Percentiles rank a stretch among this genome's conserved stretches.
Conservation (phyloP, 1,140 invertebrate genomes). For the Acromyrmex heyeri region DNA sequence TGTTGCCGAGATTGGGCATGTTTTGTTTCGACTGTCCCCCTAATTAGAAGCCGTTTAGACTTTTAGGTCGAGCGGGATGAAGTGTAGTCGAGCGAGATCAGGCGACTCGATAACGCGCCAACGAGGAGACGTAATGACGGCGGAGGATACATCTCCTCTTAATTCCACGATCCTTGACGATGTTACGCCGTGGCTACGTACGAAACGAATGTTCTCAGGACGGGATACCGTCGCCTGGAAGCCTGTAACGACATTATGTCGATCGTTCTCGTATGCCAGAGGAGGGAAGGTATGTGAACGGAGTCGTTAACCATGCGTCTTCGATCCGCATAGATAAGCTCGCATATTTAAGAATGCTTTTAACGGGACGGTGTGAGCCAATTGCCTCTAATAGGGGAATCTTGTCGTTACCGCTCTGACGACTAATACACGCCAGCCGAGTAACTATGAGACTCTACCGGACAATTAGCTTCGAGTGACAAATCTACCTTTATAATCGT, state of each 20-base stretch:
- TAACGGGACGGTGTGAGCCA: slow-evolving; percentile 72
- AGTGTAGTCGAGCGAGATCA: slow-evolving; percentile 65
- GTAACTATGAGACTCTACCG: slow-evolving; percentile 44
- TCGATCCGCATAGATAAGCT: slow-evolving; percentile 80
- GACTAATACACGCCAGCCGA: background rate
- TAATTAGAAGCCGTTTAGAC: slow-evolving; percentile 85
- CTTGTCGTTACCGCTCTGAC: slow-evolving; percentile 71
- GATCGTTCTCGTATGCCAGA: background rate
- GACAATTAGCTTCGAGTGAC: slow-evolving; percentile 69
- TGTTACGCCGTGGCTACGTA: slow-evolving; percentile 40
- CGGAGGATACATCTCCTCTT: slow-evolving; percentile 55
- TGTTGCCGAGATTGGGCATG: slow-evolving; percentile 83
- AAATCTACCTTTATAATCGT: slow-evolving; percentile 51
- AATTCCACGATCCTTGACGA: slow-evolving; percentile 65
- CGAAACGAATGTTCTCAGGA: slow-evolving; percentile 31
- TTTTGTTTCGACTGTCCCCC: slow-evolving; percentile 84
- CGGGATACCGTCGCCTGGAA: slow-evolving; percentile 8
- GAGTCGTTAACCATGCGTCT: slow-evolving; percentile 64
- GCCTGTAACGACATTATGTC: slow-evolving; percentile 52
- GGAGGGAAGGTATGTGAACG: slow-evolving; percentile 49
- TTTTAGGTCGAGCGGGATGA: slow-evolving; percentile 66
- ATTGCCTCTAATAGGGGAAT: slow-evolving; percentile 79
- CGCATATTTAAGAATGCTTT: slow-evolving; percentile 84
- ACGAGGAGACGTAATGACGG: slow-evolving; percentile 66
- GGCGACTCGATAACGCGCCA: slow-evolving; percentile 55